A percentile compares a stretch with the other conserved stretches of the same genome.
These are phyloP conservation scores for Poeciliopsis occidentalis DNA, from an alignment of 2,113 vertebrate genomes.

Conservation along the genomic window DNA sequence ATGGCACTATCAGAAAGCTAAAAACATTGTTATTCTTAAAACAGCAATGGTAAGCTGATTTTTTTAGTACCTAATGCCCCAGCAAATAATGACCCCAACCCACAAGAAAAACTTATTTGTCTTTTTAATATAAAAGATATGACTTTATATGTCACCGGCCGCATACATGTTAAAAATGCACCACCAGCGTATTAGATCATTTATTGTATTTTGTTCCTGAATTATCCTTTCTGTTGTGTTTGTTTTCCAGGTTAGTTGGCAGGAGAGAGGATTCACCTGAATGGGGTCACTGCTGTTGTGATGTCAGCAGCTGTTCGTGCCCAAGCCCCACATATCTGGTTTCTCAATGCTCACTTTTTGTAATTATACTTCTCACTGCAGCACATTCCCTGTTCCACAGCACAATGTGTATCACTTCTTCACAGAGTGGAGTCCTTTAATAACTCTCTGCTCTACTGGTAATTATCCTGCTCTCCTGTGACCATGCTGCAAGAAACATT, in stretches of 20 bases:
- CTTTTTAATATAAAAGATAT: not conserved
- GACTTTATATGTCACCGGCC: no score
- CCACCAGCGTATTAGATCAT: no score
- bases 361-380: conserved; percentile 57
- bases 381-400: conserved; percentile 31
- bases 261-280: conserved; percentile 6
- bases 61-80: not conserved
- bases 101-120: not conserved
- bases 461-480: conserved; percentile 33
- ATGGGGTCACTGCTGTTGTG: conserved; percentile 59
- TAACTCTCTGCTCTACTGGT: conserved; percentile 49
- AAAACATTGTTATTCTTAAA: not conserved
- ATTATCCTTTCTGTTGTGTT: not conserved
- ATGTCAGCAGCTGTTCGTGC: conserved; percentile 36
- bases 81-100: not conserved
- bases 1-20: conserved; percentile 45
- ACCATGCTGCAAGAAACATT: conserved; percentile 1
- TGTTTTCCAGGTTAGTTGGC: no score
- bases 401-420: not conserved
- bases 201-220: not conserved
- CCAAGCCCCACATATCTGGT: conserved; percentile 4
- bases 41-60: not conserved
- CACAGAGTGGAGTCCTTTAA: conserved; percentile 44
- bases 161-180: no score
- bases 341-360: conserved; percentile 42